These are phyloP conservation scores for Dipodomys stephensi DNA, from an alignment of 2,113 vertebrate species.

Conservation along the genomic window DNA sequence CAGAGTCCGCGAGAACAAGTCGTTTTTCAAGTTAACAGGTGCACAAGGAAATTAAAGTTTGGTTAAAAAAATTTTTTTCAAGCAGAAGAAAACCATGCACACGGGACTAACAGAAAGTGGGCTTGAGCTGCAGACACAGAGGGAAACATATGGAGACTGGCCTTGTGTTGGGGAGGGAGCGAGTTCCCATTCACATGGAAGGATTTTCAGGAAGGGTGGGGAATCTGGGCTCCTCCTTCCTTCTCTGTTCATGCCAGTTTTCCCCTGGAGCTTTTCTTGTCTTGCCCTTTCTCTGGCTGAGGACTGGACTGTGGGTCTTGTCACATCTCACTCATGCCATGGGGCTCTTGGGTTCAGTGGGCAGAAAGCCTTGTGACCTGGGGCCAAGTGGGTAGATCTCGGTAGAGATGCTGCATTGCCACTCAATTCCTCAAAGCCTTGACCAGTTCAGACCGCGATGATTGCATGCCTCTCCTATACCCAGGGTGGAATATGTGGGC, in stretches of 20 bases:
- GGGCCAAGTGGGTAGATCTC: constrained; percentile 15
- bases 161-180: neutral
- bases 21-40: constrained; percentile 78
- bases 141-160: neutral
- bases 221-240: neutral
- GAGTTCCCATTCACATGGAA: neutral
- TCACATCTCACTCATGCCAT: neutral
- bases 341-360: constrained; percentile 59
- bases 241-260: constrained; percentile 32
- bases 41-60: constrained; percentile 76
- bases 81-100: constrained; percentile 35
- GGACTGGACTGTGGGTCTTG: constrained; percentile 52
- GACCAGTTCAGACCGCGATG: constrained; percentile 53
- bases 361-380: constrained; percentile 16
- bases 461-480: accelerated
- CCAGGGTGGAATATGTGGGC: neutral
- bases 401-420: neutral
- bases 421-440: constrained; percentile 60
- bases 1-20: constrained; percentile 63
- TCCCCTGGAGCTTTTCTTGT: constrained; percentile 21
- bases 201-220: neutral
- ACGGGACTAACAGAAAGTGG: neutral
- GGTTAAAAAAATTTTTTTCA: constrained; percentile 70
- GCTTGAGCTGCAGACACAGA: constrained; percentile 52
- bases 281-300: constrained; percentile 52